Base-by-base conservation (phyloP, 2,888 invertebrate genomes). In the Sinohyriopsis cumingii region DNA sequence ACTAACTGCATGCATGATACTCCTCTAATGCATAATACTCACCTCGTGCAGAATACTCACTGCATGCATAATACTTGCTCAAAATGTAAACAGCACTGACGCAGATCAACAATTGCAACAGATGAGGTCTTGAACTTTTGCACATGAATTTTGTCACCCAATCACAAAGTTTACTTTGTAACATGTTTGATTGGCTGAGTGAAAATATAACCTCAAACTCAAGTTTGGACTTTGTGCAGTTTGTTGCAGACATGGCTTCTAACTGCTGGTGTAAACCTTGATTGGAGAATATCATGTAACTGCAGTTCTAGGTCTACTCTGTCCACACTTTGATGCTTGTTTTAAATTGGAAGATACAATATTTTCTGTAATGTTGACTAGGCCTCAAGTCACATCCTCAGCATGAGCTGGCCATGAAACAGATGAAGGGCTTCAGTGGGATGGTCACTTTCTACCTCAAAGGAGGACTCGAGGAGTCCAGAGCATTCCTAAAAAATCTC, bases 381-480 rank as follows among this genome's bases (percentile, higher is more conserved):
- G 87, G 87, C 53, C 78, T 90, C 25, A 80, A 82, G 18, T 88
- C 88, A 7, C 89, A 90, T 72, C 89, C 90, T 0, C 88, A 90
- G 65, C 82, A 90, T 80, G 87, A 89, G 63, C 72, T 90, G 60
- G 88, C 87, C 55, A 88, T 86, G 74, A 78, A 79, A 63, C 90
- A 90, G 82, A 89, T 89, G 89, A 80, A 81, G 62, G 90, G 90
- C 1, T 89, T 79, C 81, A 88, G 89, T 80, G 90, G 90, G 3
- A 90, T 90, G 90, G 80, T 90, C 3, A 82, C 88, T 9, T 86
- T 90, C 81, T 89, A 82, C 76, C 83, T 90, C 53, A 88, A 89
- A 71, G 90, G 90, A 9, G 90, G 88, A 6, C 70, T 82, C 18
- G 73, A 86, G 22, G 86, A 88, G 69, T 79, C 89, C 3, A 75